phyloP scores from a whole-genome alignment of 2,113 vertebrate genomes.

The Shinisaurus crocodilurus region DNA sequence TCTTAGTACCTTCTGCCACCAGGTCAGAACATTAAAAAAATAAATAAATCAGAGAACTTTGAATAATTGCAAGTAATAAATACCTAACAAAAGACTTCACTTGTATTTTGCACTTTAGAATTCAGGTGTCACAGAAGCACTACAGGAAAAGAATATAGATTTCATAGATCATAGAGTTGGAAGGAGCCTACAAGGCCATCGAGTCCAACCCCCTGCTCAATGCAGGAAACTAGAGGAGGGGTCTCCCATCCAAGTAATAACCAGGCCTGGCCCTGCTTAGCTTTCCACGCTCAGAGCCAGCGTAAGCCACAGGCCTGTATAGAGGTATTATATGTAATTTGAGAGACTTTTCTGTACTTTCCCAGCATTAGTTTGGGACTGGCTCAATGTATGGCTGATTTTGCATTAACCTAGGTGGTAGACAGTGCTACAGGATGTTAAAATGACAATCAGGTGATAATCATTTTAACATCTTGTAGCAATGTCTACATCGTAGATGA shows the following conservation, averaged over 20 bases:
- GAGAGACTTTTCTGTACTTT: neutral
- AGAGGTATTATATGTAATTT: neutral
- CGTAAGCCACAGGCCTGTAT: too few species aligned
- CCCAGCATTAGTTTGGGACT: neutral
- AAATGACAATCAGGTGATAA: neutral
- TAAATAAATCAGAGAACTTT: too few species aligned
- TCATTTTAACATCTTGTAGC: too few species aligned
- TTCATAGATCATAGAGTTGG: too few species aligned
- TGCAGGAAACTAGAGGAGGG: too few species aligned
- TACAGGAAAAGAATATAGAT: constrained; percentile 23
- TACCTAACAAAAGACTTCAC: neutral
- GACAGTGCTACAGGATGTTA: neutral
- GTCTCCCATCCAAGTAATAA: too few species aligned
- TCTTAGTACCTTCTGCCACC: neutral
- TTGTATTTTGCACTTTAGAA: constrained; percentile 26
- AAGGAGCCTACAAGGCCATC: too few species aligned
- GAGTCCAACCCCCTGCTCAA: too few species aligned
- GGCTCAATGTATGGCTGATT: neutral
- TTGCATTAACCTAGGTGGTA: neutral
- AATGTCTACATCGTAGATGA: too few species aligned
- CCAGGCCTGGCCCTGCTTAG: too few species aligned
- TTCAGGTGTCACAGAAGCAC: neutral
- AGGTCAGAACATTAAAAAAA: too few species aligned
- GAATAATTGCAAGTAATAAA: neutral
- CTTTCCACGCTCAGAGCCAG: too few species aligned